Evolutionary conservation across 2,113 vertebrate species (phyloP).

Genomic region (Aldabrachelys gigantea): DNA sequence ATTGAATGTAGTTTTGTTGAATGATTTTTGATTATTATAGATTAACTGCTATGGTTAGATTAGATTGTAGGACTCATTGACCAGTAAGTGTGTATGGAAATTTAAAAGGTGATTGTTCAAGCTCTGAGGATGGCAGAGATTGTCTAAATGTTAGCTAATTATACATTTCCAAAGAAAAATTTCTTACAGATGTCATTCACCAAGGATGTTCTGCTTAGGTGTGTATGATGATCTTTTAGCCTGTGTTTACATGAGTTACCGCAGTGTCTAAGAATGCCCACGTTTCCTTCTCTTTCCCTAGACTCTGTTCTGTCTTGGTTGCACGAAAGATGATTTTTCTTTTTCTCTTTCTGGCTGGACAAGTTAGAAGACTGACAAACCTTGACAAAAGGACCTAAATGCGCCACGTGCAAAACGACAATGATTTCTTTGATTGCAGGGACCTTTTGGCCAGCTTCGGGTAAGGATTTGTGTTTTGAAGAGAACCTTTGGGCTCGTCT

Average conservation of each 20-base stretch:
- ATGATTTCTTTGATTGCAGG: slow-evolving; percentile 77
- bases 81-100: background rate
- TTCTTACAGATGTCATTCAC: background rate
- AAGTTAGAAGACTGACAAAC: slow-evolving; percentile 62
- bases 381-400: slow-evolving; percentile 59
- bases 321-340: background rate
- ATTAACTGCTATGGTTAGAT: background rate
- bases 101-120: slow-evolving; percentile 4
- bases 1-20: background rate
- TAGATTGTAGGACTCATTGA: background rate
- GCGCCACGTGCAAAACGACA: slow-evolving; percentile 70
- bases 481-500: slow-evolving; percentile 74
- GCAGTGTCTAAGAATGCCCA: background rate
- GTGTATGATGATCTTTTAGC: background rate
- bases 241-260: background rate
- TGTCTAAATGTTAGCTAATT: background rate
- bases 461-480: slow-evolving; percentile 77
- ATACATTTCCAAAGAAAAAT: background rate
- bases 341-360: slow-evolving; percentile 49
- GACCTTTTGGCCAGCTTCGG: slow-evolving; percentile 74
- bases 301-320: slow-evolving; percentile 34
- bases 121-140: background rate
- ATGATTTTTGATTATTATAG: background rate
- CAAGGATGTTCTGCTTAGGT: background rate
- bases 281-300: background rate